Conservation (phyloP, 2,797 vertebrate species). For the Dicrostonyx torquatus region DNA sequence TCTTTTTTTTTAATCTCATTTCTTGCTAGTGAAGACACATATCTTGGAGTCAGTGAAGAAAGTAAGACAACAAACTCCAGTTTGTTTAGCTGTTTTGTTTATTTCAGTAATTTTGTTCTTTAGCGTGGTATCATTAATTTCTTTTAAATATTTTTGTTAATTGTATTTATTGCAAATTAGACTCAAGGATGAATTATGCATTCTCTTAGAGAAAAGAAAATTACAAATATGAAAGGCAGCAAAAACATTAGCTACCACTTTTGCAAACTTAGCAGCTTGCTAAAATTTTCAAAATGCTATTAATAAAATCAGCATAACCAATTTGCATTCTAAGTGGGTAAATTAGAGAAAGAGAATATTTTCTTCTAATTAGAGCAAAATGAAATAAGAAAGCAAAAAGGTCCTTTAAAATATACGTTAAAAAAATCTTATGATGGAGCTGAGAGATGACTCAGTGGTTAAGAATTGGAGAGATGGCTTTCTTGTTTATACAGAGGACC, state of each 20-base stretch:
- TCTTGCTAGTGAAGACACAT: constrained; percentile 7
- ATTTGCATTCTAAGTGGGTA: constrained; percentile 70
- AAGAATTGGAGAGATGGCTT: background rate
- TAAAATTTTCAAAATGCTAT: constrained; percentile 71
- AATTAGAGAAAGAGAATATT: constrained; percentile 38
- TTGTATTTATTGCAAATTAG: constrained; percentile 68
- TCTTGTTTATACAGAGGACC: background rate
- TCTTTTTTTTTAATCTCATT: background rate
- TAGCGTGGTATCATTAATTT: constrained; percentile 62
- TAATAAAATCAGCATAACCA: constrained; percentile 71
- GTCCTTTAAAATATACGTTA: background rate
- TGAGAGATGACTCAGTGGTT: background rate
- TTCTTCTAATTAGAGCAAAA: constrained; percentile 43
- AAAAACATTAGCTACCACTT: constrained; percentile 64
- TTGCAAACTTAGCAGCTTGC: constrained; percentile 65
- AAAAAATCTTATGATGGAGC: background rate
- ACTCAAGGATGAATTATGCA: constrained; percentile 61
- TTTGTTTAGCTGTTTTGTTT: constrained; percentile 49
- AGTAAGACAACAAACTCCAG: constrained; percentile 48
- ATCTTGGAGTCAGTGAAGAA: constrained; percentile 47
- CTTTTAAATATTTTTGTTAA: constrained; percentile 75
- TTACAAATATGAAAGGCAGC: constrained; percentile 70
- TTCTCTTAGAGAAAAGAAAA: constrained; percentile 41
- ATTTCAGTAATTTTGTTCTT: constrained; percentile 61
- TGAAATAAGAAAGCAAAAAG: constrained; percentile 30